A percentile compares a stretch with the other conserved stretches of the same genome.
Conservation (phyloP, 2,888 invertebrate genomes). For the Cylindroiulus punctatus region DNA sequence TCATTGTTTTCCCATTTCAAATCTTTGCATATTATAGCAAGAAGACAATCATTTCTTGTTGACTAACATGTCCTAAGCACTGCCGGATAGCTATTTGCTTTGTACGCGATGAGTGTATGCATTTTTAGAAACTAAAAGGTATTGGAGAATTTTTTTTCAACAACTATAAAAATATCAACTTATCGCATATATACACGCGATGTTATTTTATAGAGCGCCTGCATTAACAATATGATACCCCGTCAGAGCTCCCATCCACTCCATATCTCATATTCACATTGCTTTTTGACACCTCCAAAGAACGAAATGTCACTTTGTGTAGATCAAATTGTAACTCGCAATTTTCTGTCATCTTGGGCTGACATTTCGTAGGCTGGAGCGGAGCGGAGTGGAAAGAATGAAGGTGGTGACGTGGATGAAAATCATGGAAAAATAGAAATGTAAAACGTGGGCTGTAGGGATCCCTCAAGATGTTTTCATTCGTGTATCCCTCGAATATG, state of each 20-base stretch:
- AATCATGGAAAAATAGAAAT: not conserved
- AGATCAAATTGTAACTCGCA: slow-evolving; percentile 1
- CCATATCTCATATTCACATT: slow-evolving; percentile 1
- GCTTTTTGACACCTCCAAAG: slow-evolving; percentile 15
- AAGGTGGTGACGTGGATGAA: not conserved
- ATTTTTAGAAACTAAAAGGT: not conserved
- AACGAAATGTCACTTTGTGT: not conserved
- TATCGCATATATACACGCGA: not conserved
- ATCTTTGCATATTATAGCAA: not conserved
- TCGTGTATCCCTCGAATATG: not conserved
- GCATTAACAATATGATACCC: not conserved
- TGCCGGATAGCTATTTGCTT: not conserved
- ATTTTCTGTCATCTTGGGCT: not conserved
- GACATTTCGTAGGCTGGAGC: not conserved
- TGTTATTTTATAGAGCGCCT: not conserved
- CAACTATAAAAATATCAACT: slow-evolving; percentile 2
- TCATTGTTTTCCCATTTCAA: not conserved
- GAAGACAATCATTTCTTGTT: too few relatives aligned
- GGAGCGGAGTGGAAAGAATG: not conserved
- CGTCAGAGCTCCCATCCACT: not conserved
- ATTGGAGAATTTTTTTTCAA: not conserved
- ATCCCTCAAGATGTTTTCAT: not conserved
- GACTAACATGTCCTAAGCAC: too few relatives aligned
- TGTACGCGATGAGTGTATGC: not conserved
- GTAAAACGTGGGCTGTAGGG: not conserved